These are phyloP conservation scores for Chromis chromis DNA, from an alignment of 2,797 vertebrate species.

Conservation along the genomic window DNA sequence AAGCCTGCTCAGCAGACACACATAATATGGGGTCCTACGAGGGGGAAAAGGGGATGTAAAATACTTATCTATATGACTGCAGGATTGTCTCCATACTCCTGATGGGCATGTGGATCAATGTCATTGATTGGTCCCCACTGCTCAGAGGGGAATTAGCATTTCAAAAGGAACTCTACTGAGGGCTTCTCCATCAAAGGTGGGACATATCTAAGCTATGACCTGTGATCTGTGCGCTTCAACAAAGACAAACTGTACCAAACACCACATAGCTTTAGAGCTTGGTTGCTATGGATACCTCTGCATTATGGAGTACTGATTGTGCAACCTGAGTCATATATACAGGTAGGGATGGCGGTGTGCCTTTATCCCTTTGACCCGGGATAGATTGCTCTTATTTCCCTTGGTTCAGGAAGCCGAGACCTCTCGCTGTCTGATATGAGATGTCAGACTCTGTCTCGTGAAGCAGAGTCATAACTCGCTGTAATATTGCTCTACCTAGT, in stretches of 20 bases:
- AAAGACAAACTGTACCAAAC: conserved; percentile 17
- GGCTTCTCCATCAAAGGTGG: conserved; percentile 48
- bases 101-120: conserved; percentile 54
- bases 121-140: conserved; percentile 41
- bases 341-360: background rate
- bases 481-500: conserved; percentile 57
- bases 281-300: conserved; percentile 30
- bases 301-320: conserved; percentile 27
- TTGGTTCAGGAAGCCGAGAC: conserved; percentile 50
- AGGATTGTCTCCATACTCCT: conserved; percentile 32
- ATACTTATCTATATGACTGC: conserved; percentile 20
- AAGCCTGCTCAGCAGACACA: conserved; percentile 16
- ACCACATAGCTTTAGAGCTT: background rate
- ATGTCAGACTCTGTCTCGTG: conserved; percentile 61
- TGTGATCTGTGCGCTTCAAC: conserved; percentile 19
- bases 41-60: background rate
- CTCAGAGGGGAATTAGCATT: conserved; percentile 59
- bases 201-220: conserved; percentile 35
- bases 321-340: conserved; percentile 29
- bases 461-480: conserved; percentile 62
- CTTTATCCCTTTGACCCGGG: conserved; percentile 61
- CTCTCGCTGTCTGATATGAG: conserved; percentile 67
- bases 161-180: conserved; percentile 42
- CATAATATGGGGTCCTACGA: background rate
- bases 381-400: conserved; percentile 74